Evolutionary conservation across 2,797 vertebrate genomes (phyloP), one percentile per base, ranked within the genome.

Genomic region (Carcharodon carcharias): DNA sequence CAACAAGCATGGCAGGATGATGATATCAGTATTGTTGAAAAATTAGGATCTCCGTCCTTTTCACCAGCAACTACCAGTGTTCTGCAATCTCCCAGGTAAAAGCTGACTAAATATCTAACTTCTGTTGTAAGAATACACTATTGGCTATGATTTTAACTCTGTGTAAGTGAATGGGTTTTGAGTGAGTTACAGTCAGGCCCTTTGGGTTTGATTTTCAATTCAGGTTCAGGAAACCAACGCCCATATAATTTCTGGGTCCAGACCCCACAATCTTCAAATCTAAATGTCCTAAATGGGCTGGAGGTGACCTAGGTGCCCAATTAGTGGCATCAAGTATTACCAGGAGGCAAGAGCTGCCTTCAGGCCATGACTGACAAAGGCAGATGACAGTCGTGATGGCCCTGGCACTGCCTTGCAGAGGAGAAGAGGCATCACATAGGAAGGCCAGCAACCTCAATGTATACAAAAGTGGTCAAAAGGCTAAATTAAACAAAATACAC

Each of bases 1-100:
- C 98, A 97, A 96, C 98, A 98, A 97, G 97, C 97, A 96, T 98
- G 98, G 98, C 96, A 97, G 26, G 96, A 96, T 96, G 97, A 96
- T 96, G 97, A 97, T 65, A 97, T 96, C 16, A 85, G 3, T 85
- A 1, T 95, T 96, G 61, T 67, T 96, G 94, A 93, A 23, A 95
- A 95, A 58, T 77, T 4, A 77, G 69, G 50, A 95, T 58, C 73
- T 35, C 69, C 67, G 4, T 77, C 69, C 50, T 35, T 50, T 67
- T 71, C 65, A 73, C 4, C 71, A 56, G 18, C 56, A 35, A 61
- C 31, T n/a, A 35, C 89, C 56, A 63, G 89, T 92, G 12, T 63
- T 92, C 50, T 58, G 40, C 40, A 77, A 35, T 35, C 94, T 35
- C 16, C 69, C 67, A 95, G 94, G 94, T 95, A 95, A 23, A 95